A percentile compares a stretch with the other conserved stretches of the same genome.
phyloP scores from a whole-genome alignment of 2,113 vertebrate species.

The Dromiciops gliroides region DNA sequence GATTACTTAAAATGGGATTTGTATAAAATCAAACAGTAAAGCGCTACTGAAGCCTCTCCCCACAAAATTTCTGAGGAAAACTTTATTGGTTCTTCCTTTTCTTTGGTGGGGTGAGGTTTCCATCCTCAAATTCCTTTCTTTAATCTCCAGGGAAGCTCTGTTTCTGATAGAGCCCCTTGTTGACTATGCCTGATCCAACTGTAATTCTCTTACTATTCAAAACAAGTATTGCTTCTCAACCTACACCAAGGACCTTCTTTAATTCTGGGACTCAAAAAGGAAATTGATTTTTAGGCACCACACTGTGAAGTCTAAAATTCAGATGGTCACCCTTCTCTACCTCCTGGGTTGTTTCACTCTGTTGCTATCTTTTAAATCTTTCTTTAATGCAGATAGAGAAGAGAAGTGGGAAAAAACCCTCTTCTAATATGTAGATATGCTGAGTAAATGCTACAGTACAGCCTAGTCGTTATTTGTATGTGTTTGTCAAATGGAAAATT shows the following conservation, averaged over 20 bases:
- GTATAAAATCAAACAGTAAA: background rate
- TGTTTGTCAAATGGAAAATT: background rate
- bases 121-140: background rate
- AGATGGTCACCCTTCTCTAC: background rate
- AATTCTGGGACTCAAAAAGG: background rate
- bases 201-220: background rate
- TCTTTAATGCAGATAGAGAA: background rate
- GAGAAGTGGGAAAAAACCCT: background rate
- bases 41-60: background rate
- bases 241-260: background rate
- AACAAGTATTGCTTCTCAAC: conserved; percentile 8
- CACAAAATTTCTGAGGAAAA: background rate
- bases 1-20: background rate
- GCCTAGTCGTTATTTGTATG: background rate
- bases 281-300: background rate
- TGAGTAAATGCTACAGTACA: background rate
- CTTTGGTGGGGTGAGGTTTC: conserved; percentile 25
- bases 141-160: background rate
- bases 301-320: background rate
- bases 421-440: background rate
- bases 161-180: background rate
- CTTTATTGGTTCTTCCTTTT: background rate
- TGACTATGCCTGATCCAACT: background rate
- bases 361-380: background rate
- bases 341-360: background rate